Evolutionary conservation across 2,113 vertebrate genomes (phyloP), one percentile per base, ranked within the genome.

Genomic region (Pelecanoides urinatrix): DNA sequence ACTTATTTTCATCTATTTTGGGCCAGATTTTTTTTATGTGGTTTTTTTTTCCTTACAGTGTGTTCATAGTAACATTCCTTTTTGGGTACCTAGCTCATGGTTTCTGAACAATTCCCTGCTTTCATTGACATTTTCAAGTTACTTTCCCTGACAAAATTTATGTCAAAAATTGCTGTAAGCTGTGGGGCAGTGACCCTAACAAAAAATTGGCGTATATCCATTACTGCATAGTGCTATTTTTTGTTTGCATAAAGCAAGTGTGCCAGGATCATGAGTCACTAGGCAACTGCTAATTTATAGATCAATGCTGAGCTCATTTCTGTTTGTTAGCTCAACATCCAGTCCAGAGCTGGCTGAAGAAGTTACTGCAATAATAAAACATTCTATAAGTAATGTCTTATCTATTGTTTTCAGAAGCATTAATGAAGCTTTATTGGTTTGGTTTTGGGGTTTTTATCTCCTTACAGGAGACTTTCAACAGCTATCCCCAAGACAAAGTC

Each of bases 261-360:
- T 85, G 95, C 96, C 91, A 92, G 67, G 76, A 77, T 53, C 86
- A 89, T 81, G 95, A 96, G 84, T 96, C 94, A 92, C 91, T 65
- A 91, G 61, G 94, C 89, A 94, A 96, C 95, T 91, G 93, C 80
- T 97, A 91, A 93, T 97, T 95, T 97, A 79, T 68, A 91, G 92
- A 96, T 94, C 90, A 91, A 34, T 93, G 87, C 87, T 96, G 91
- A 94, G 92, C 70, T 97, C 93, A 82, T 88, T 91, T 85, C 87
- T 94, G 40, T 16, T 58, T 87, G 62, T 62, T 83, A 96, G 62
- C 73, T 61, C 11, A 4, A 85, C 66, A 65, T 66, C 77, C 36
- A 1, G 77, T 20, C 65, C 84, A 61, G 70, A 91, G 70, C 61
- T 87, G 84, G 76, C 65, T 78, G 89, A 55, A 91, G 83, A 77